Evolutionary conservation across 2,113 vertebrate genomes (phyloP).

Genomic region (Piaya cayana): DNA sequence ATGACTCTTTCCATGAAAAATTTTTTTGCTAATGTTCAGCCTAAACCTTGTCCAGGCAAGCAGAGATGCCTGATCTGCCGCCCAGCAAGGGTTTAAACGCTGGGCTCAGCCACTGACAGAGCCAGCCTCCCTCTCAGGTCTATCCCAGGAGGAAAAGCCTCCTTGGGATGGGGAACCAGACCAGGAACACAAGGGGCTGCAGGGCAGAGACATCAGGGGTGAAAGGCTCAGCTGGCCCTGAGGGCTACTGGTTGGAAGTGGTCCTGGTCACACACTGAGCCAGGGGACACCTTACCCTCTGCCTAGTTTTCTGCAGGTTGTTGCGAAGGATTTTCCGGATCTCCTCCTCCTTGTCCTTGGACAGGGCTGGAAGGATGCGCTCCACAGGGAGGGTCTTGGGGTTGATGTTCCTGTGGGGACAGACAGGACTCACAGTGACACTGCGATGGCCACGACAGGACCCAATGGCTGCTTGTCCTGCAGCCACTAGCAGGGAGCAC

Average conservation of each 20-base stretch:
- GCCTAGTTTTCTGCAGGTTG: conserved; percentile 95
- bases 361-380: conserved; percentile 83
- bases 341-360: conserved; percentile 94
- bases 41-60: too few relatives aligned
- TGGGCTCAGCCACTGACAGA: neutral
- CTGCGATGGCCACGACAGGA: accelerated
- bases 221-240: neutral
- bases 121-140: neutral
- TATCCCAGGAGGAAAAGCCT: neutral
- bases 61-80: neutral
- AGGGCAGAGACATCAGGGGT: neutral
- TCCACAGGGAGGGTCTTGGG: conserved; percentile 83
- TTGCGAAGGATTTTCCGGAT: conserved; percentile 93
- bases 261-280: accelerated
- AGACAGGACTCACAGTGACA: neutral
- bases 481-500: neutral
- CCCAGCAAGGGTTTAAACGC: neutral
- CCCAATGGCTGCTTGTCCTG: neutral
- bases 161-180: neutral
- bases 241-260: neutral
- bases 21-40: too few relatives aligned
- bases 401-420: conserved; percentile 85
- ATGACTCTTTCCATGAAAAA: too few relatives aligned
- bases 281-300: conserved; percentile 81
- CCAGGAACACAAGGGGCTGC: neutral